Conservation (phyloP, 2,888 invertebrate species). For the Eupeodes luniger region DNA sequence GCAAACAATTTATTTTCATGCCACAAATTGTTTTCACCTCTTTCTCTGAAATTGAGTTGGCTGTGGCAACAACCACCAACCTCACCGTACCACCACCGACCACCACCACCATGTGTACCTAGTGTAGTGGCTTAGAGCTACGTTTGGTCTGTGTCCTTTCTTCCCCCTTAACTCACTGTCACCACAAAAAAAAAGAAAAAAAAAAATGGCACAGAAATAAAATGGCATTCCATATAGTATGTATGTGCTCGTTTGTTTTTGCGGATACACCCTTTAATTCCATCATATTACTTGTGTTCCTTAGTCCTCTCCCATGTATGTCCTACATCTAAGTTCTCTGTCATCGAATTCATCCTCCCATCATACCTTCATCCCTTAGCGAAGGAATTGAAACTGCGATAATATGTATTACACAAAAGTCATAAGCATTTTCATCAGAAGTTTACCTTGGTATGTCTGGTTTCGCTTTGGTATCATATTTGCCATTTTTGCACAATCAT, state of each 20-base stretch:
- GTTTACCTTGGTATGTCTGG: slow-evolving; percentile 32
- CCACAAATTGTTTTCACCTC: slow-evolving; percentile 65
- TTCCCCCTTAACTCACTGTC: slow-evolving; percentile 18
- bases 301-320: too few species aligned
- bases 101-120: too few species aligned
- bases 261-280: not conserved
- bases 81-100: not conserved
- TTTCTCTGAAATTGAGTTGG: slow-evolving; percentile 13
- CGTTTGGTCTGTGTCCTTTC: slow-evolving; percentile 1
- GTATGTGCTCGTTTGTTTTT: not conserved
- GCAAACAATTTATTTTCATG: slow-evolving; percentile 65
- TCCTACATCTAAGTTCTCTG: not conserved
- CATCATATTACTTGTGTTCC: not conserved
- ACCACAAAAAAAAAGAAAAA: not conserved
- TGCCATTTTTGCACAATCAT: slow-evolving; percentile 41
- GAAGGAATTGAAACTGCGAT: slow-evolving; percentile 18
- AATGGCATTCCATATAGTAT: slow-evolving; percentile 15
- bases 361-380: not conserved
- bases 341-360: slow-evolving; percentile 33
- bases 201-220: slow-evolving; percentile 34
- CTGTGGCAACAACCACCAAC: not conserved
- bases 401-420: slow-evolving; percentile 52
- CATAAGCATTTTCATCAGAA: slow-evolving; percentile 62
- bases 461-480: slow-evolving; percentile 27
- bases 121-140: slow-evolving; percentile 3